Conservation (phyloP, 2,888 invertebrate genomes). For the Boloria selene region DNA sequence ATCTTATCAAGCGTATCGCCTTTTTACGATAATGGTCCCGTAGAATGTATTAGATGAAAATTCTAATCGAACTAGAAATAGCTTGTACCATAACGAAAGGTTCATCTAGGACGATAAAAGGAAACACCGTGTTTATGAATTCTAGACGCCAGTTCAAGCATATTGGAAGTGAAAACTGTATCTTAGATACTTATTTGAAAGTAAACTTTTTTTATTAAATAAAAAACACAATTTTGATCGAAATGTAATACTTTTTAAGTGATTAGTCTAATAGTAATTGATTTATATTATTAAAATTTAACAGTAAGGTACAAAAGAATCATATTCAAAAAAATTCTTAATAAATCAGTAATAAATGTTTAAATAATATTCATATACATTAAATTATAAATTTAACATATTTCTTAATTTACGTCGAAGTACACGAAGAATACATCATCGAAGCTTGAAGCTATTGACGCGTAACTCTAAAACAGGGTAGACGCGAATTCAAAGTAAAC, state of each 20-base stretch:
- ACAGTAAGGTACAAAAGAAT: no score
- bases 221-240: no score
- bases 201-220: neutral
- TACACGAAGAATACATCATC: slow-evolving; percentile 2
- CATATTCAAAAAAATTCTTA: neutral
- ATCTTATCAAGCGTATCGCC: slow-evolving; percentile 24
- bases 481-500: slow-evolving; percentile 74
- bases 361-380: neutral
- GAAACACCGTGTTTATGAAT: neutral
- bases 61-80: slow-evolving; percentile 19
- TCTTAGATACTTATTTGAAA: neutral
- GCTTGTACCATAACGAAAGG: slow-evolving; percentile 13
- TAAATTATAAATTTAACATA: neutral
- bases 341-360: neutral
- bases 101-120: slow-evolving; percentile 19
- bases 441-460: slow-evolving; percentile 39
- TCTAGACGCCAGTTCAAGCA: neutral
- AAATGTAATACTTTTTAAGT: no score
- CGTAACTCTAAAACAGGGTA: slow-evolving; percentile 48
- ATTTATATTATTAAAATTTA: no score
- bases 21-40: slow-evolving; percentile 28
- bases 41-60: slow-evolving; percentile 25
- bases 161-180: slow-evolving; percentile 1
- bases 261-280: no score
- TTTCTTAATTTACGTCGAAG: neutral